Percentiles rank a stretch among this genome's conserved stretches.
These are phyloP conservation scores for Myotis yumanensis DNA, from an alignment of 2,113 vertebrate genomes.

Conservation along the genomic window DNA sequence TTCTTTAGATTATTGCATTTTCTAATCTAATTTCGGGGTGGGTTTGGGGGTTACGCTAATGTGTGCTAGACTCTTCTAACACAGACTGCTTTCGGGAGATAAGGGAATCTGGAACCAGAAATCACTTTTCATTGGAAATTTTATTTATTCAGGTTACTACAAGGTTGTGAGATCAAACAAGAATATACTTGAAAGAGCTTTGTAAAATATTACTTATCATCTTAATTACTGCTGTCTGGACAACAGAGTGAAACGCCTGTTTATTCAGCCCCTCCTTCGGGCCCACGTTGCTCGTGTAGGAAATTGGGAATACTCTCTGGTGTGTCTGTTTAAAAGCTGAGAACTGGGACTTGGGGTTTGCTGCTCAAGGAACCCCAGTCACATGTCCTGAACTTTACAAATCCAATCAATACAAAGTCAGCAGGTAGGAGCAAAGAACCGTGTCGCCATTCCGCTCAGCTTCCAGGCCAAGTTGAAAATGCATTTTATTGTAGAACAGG, in stretches of 20 bases:
- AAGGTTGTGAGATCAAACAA: conserved; percentile 45
- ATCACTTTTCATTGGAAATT: conserved; percentile 42
- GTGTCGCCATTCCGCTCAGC: background rate
- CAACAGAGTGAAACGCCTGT: background rate
- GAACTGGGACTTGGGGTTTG: background rate
- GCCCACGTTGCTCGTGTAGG: background rate
- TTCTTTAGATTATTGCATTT: conserved; percentile 26
- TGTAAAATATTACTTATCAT: conserved; percentile 1
- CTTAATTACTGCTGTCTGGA: conserved; percentile 33
- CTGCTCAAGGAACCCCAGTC: background rate
- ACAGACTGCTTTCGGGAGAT: background rate
- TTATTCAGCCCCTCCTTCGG: background rate
- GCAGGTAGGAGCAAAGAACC: background rate
- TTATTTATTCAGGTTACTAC: conserved; percentile 35
- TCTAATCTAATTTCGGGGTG: background rate
- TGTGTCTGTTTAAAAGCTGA: background rate
- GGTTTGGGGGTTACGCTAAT: background rate
- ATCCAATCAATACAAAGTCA: background rate
- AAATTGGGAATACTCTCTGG: background rate
- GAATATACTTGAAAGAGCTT: conserved; percentile 37
- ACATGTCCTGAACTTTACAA: background rate
- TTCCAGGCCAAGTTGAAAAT: background rate
- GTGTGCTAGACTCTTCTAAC: background rate
- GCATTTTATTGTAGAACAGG: background rate
- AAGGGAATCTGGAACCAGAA: conserved; percentile 16